A percentile compares a stretch with the other conserved stretches of the same genome.
Conservation (phyloP, 2,888 invertebrate genomes). For the Germaria angustata region DNA sequence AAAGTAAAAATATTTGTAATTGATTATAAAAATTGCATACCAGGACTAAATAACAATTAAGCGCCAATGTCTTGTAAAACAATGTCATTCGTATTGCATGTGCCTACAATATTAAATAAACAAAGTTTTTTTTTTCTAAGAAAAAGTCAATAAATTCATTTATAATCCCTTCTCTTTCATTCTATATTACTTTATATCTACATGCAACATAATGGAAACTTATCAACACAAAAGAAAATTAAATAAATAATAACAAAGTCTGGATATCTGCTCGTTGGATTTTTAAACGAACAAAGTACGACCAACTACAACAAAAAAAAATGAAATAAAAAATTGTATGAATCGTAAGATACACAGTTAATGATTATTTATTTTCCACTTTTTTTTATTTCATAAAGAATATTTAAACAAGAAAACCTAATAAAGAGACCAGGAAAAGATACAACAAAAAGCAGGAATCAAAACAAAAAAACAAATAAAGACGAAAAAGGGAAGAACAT, state of each 20-base stretch:
- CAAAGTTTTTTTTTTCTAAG: slow-evolving; percentile 6
- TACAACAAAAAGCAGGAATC: slow-evolving; percentile 41
- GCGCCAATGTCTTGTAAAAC: neutral
- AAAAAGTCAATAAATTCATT: slow-evolving; percentile 47
- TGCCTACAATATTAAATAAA: slow-evolving; percentile 9
- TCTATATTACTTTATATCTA: neutral
- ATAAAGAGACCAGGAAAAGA: slow-evolving; percentile 46
- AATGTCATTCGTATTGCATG: neutral
- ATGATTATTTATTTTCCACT: slow-evolving; percentile 31
- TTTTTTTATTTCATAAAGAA: slow-evolving; percentile 30
- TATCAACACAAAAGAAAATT: slow-evolving; percentile 34
- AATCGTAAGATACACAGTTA: slow-evolving; percentile 35
- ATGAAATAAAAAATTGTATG: neutral
- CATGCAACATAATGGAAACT: slow-evolving; percentile 45
- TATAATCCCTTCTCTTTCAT: slow-evolving; percentile 22
- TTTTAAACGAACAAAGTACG: slow-evolving; percentile 38
- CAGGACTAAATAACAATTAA: slow-evolving; percentile 23
- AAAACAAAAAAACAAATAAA: slow-evolving; percentile 51
- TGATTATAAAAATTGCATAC: neutral
- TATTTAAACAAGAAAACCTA: slow-evolving; percentile 57
- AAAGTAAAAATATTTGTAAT: neutral
- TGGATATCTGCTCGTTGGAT: slow-evolving; percentile 28
- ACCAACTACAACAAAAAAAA: neutral
- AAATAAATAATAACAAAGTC: slow-evolving; percentile 22
- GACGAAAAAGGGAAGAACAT: slow-evolving; percentile 37